Base-by-base conservation (phyloP, 2,888 invertebrate species). In the Amorpha juglandis region DNA sequence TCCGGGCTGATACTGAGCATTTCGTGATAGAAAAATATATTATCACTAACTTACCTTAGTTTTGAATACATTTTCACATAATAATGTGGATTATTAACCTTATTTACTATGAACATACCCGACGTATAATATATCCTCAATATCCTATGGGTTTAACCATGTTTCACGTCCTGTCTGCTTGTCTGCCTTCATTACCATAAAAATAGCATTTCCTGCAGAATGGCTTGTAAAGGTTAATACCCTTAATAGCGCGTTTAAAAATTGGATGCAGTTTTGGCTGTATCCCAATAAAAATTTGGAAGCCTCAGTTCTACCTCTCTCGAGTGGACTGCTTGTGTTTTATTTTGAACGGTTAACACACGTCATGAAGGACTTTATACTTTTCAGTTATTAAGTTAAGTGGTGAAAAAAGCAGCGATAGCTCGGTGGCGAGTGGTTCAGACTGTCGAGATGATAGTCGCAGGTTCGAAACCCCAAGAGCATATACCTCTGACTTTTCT, bases 211-310 rank as follows among this genome's bases (percentile, higher is more conserved):
- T 58, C 19, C 19, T 6, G 12, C 58, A 58, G 58, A 38, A 58
- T 42, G 19, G 58, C 38, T 58, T 42, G 38, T 58, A 58, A 58
- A 58, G 58, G 58, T 58, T 58, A 58, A 58, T 58, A 58, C 38
- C 58, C 16, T 58, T 58, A 58, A 58, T 58, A 58, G 58, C 58
- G 16, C 58, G 58, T 58, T 58, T 58, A 58, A 58, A 58, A 58
- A 58, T 58, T 58, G 58, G 38, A 58, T 58, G 19, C 58, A 38
- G 12, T 58, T 38, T 58, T 58, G 58, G 58, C 58, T 42, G 16
- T 16, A 58, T 58, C 58, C 58, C 58, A 58, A 42, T 58, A 58
- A 58, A 58, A 58, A 58, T 58, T 58, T 58, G 58, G 58, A 58
- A 58, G 58, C 38, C 58, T 58, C 58, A 42, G 58, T 19, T 19